These are phyloP conservation scores for Ips typographus DNA, from an alignment of 1,140 invertebrate genomes.

Conservation along the genomic window DNA sequence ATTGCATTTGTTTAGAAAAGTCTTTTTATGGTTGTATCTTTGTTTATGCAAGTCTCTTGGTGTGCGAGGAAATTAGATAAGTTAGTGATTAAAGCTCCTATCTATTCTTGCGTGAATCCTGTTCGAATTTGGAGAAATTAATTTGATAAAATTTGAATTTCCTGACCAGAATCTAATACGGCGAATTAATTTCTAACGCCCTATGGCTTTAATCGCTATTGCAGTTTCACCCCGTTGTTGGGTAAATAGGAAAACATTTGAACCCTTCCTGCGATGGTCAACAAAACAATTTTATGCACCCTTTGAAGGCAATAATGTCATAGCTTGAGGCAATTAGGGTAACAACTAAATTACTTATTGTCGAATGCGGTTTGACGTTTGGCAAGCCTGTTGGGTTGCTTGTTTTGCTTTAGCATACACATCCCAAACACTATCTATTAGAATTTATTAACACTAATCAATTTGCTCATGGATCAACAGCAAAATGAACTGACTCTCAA, in stretches of 20 bases:
- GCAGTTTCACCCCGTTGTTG: conserved; percentile 33
- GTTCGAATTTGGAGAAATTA: conserved; percentile 10
- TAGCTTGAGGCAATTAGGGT: conserved; percentile 31
- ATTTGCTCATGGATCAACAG: too few species aligned
- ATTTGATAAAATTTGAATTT: conserved; percentile 28
- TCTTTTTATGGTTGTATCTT: conserved; percentile 10
- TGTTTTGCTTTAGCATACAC: not conserved
- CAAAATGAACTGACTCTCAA: too few species aligned
- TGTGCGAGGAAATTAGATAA: too few species aligned
- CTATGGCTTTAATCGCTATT: conserved; percentile 32
- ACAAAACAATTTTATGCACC: conserved; percentile 36
- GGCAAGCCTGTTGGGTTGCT: conserved; percentile 10
- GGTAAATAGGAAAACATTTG: conserved; percentile 32
- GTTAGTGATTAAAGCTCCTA: too few species aligned
- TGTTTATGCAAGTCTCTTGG: too few species aligned
- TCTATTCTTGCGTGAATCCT: not conserved
- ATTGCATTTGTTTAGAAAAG: conserved; percentile 25
- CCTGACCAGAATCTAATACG: conserved; percentile 28
- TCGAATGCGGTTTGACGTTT: conserved; percentile 31
- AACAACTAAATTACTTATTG: conserved; percentile 34
- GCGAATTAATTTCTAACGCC: conserved; percentile 34
- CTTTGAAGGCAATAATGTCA: conserved; percentile 34
- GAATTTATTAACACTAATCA: too few species aligned
- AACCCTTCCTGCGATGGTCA: conserved; percentile 32
- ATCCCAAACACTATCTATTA: too few species aligned